These are phyloP conservation scores for Protonemura montana DNA, from an alignment of 2,888 invertebrate genomes.

Conservation along the genomic window DNA sequence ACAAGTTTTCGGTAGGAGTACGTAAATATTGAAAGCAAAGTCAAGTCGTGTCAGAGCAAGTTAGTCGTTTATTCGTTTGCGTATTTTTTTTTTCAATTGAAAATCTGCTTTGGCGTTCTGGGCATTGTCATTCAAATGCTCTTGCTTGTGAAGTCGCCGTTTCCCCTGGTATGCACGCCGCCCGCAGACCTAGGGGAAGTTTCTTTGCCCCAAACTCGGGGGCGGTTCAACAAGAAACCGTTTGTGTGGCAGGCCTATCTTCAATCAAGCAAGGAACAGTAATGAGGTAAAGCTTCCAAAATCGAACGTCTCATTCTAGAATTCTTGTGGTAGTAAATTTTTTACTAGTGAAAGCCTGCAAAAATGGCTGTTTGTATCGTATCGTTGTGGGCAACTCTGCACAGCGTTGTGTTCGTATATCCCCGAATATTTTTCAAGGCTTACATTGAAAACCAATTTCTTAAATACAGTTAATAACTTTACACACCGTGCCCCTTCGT, in stretches of 20 bases:
- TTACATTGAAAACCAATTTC: no score
- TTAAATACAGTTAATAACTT: no score
- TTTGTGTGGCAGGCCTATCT: not conserved
- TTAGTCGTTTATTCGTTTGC: not conserved
- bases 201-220: not conserved
- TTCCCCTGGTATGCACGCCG: not conserved
- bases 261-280: not conserved
- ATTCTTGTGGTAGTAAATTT: no score
- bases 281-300: not conserved
- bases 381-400: no score
- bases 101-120: not conserved
- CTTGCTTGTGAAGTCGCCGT: not conserved
- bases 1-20: no score
- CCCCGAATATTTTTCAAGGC: no score
- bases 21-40: not conserved
- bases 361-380: no score
- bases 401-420: no score
- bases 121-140: not conserved
- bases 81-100: not conserved
- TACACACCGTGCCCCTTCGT: no score
- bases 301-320: not conserved
- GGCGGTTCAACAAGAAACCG: not conserved
- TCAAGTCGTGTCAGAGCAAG: not conserved
- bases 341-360: no score
- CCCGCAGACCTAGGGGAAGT: not conserved